A percentile compares a stretch with the other conserved stretches of the same genome.
Conservation (phyloP, 1,140 invertebrate species). For the Platorchestia sp. region DNA sequence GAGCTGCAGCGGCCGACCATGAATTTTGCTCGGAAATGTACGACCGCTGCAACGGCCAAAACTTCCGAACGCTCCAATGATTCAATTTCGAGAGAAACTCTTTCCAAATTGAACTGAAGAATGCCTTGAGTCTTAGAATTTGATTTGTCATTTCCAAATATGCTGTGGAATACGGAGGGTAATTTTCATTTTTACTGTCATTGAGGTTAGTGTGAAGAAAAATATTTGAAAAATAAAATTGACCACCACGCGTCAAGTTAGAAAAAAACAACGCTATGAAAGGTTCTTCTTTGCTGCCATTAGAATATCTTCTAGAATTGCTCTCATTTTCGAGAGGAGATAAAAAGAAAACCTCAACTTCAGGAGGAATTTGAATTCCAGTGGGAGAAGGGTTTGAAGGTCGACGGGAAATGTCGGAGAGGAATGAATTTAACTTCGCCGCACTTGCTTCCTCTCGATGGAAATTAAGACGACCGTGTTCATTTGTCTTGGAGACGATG, state of each 20-base stretch:
- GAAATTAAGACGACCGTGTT: background rate
- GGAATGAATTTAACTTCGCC: background rate
- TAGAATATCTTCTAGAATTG: background rate
- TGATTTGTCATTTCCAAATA: background rate
- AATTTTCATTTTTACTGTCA: background rate
- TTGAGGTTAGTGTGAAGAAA: background rate
- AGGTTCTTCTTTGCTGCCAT: background rate
- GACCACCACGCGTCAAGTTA: background rate
- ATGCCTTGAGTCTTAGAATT: background rate
- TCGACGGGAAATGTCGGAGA: background rate
- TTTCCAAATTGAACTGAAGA: background rate
- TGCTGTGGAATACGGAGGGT: background rate
- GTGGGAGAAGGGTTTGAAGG: background rate
- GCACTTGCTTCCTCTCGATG: background rate
- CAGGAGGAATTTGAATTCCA: background rate
- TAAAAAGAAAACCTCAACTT: background rate
- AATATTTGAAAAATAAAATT: background rate
- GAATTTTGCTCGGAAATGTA: background rate
- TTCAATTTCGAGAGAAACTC: background rate
- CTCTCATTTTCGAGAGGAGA: background rate
- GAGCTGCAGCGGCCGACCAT: background rate
- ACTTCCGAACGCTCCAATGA: background rate
- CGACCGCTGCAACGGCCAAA: background rate
- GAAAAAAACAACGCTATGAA: background rate
- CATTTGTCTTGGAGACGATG: background rate